Conservation (phyloP, 1,140 invertebrate species). For the Drosophila sp. region DNA sequence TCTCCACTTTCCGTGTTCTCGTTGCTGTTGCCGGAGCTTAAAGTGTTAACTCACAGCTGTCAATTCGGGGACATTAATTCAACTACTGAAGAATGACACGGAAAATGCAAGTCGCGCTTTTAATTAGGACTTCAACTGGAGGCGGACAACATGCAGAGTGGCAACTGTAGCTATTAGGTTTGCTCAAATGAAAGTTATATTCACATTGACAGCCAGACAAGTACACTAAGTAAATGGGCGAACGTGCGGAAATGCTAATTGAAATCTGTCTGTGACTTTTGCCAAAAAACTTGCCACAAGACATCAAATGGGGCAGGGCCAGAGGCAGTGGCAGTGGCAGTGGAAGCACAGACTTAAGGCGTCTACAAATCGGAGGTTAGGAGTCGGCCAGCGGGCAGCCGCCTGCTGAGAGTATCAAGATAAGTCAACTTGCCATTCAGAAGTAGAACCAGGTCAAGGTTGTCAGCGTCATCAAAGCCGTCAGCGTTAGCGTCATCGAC, state of each 20-base stretch:
- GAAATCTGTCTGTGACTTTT: constrained; percentile 52
- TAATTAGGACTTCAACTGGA: constrained; percentile 58
- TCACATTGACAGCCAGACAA: constrained; percentile 24
- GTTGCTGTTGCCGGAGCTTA: constrained; percentile 49
- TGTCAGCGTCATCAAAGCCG: constrained; percentile 25
- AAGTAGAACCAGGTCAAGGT: constrained; percentile 72
- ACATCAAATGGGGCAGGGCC: not conserved
- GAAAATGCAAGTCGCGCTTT: constrained; percentile 62
- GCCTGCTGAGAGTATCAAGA: constrained; percentile 3
- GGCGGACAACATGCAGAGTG: constrained; percentile 4
- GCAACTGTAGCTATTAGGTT: constrained; percentile 32
- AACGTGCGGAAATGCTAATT: constrained; percentile 77
- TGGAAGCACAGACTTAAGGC: constrained; percentile 13
- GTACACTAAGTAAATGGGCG: constrained; percentile 34
- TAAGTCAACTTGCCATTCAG: constrained; percentile 36
- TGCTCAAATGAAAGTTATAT: constrained; percentile 44
- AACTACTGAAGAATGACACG: constrained; percentile 1
- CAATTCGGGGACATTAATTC: constrained; percentile 54
- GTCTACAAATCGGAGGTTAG: constrained; percentile 51
- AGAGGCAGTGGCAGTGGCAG: not conserved
- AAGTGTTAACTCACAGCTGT: constrained; percentile 65
- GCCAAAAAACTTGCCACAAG: constrained; percentile 25
- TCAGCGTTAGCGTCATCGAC: constrained; percentile 3
- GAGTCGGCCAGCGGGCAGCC: constrained; percentile 24
- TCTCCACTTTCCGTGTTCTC: not conserved